Conservation (phyloP, 2,888 invertebrate species). For the Cremastobaeus sp. region DNA sequence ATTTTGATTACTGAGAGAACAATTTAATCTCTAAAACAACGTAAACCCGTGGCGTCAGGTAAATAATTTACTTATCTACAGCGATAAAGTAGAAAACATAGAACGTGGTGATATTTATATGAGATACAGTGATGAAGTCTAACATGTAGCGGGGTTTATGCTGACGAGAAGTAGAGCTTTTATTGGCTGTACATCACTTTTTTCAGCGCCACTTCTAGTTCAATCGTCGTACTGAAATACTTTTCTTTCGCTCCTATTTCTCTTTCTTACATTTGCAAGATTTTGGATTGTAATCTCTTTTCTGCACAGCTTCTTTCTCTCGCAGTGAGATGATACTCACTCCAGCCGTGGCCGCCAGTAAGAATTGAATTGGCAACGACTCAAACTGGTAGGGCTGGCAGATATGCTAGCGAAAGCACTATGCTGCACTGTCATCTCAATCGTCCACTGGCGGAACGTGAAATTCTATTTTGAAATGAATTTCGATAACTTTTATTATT, state of each 20-base stretch:
- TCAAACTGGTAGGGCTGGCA: slow-evolving; percentile 52
- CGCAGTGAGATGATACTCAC: slow-evolving; percentile 48
- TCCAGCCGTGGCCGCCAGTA: slow-evolving; percentile 45
- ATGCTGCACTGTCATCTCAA: slow-evolving; percentile 43
- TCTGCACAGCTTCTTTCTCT: slow-evolving; percentile 52
- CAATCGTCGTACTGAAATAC: slow-evolving; percentile 34
- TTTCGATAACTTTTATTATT: slow-evolving; percentile 34
- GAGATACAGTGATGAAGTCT: not conserved
- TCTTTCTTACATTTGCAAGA: slow-evolving; percentile 45
- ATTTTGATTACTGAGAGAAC: too few species aligned
- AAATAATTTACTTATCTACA: slow-evolving; percentile 41
- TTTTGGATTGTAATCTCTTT: slow-evolving; percentile 57
- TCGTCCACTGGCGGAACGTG: slow-evolving; percentile 26
- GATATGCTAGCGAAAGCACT: slow-evolving; percentile 53
- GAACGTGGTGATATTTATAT: slow-evolving; percentile 38
- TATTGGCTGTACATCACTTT: slow-evolving; percentile 47
- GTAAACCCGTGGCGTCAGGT: too few species aligned
- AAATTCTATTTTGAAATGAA: slow-evolving; percentile 33
- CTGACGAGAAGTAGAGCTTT: slow-evolving; percentile 46
- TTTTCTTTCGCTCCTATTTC: slow-evolving; percentile 18
- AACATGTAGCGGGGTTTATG: slow-evolving; percentile 2
- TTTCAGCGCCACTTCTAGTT: slow-evolving; percentile 21
- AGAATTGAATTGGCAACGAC: slow-evolving; percentile 61
- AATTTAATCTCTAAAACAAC: too few species aligned
- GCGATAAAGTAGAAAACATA: slow-evolving; percentile 40